Percentiles rank a stretch among this genome's conserved stretches.
These are phyloP conservation scores for Molanna angustata DNA, from an alignment of 2,888 invertebrate genomes.

Conservation along the genomic window DNA sequence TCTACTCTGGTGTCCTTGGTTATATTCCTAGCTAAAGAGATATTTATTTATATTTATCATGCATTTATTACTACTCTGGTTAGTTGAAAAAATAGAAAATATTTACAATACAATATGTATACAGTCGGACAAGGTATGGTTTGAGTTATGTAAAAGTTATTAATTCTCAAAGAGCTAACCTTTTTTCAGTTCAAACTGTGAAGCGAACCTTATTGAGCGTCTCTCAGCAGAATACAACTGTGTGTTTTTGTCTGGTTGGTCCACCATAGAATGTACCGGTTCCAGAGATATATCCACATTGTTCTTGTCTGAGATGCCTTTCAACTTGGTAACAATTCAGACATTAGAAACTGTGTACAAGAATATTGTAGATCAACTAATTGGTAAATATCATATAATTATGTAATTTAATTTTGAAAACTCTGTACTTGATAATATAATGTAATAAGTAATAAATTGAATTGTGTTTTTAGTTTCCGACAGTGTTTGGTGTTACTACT, in stretches of 20 bases:
- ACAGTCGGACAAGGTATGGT: too few species aligned
- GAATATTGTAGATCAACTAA: slow-evolving; percentile 22
- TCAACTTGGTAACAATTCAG: slow-evolving; percentile 14
- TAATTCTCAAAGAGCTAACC: too few species aligned
- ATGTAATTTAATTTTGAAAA: neutral
- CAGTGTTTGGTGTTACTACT: slow-evolving; percentile 29
- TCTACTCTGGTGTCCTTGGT: too few species aligned
- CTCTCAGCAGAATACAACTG: slow-evolving; percentile 27
- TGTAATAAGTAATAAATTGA: neutral
- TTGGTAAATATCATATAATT: slow-evolving; percentile 24
- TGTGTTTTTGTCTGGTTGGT: slow-evolving; percentile 27
- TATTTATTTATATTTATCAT: too few species aligned
- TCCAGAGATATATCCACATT: slow-evolving; percentile 23
- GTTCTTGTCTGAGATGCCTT: slow-evolving; percentile 31
- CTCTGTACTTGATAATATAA: neutral
- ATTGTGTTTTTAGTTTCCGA: slow-evolving; percentile 25
- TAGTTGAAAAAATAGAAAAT: too few species aligned
- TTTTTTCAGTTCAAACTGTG: slow-evolving; percentile 26
- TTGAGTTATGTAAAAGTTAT: too few species aligned
- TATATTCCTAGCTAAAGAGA: too few species aligned
- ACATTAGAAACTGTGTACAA: slow-evolving; percentile 15
- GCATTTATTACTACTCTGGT: too few species aligned
- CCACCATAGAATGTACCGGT: slow-evolving; percentile 25
- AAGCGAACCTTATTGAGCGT: slow-evolving; percentile 23
- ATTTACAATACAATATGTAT: too few species aligned